phyloP scores from a whole-genome alignment of 2,797 vertebrate species.

The Chlorospingus flavigularis region DNA sequence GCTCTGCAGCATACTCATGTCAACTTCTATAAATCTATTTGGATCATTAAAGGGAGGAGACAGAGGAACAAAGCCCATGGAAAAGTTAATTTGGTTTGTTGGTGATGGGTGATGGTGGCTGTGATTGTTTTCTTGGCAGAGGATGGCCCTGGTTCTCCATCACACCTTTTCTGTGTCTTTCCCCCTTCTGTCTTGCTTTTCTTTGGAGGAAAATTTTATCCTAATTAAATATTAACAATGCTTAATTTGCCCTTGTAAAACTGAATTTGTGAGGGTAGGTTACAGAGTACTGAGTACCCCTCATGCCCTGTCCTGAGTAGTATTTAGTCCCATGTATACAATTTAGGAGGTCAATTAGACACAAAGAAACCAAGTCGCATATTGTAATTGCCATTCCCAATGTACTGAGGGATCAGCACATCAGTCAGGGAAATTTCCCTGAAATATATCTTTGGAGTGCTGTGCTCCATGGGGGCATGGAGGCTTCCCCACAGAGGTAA shows the following conservation, averaged over 20 bases:
- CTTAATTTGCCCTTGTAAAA: neutral
- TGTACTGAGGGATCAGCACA: neutral
- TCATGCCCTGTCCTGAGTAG: neutral
- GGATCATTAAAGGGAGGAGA: neutral
- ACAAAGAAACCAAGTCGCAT: neutral
- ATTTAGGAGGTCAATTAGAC: neutral
- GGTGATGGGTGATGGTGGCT: fast-evolving
- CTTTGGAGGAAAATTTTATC: neutral
- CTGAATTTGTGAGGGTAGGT: neutral
- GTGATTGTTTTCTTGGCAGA: neutral
- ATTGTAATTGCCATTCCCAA: neutral
- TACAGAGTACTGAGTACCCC: neutral
- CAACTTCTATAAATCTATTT: neutral
- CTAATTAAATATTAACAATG: neutral
- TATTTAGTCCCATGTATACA: fast-evolving
- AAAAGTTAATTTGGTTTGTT: neutral
- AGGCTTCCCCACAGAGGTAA: neutral
- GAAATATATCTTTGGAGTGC: neutral
- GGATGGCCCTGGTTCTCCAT: neutral
- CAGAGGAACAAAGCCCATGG: neutral
- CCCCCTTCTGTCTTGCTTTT: neutral
- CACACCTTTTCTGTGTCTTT: neutral
- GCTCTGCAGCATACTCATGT: neutral
- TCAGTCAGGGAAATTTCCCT: conserved; percentile 8
- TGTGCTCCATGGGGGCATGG: neutral